Base-by-base conservation (phyloP, 2,797 vertebrate species). In the Esox lucius region DNA sequence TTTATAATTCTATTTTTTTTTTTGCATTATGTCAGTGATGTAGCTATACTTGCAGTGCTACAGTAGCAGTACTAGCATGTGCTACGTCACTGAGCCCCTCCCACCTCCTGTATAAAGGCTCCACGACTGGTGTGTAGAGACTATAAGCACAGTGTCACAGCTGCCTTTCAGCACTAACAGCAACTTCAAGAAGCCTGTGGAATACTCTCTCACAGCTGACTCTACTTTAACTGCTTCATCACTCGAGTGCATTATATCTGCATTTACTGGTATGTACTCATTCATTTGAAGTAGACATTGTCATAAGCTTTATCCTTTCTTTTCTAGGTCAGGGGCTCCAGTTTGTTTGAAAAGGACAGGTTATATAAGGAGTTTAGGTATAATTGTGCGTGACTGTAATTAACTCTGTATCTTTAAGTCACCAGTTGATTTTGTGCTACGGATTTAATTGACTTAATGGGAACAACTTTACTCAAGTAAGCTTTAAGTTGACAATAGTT, bases 111-210 rank as follows among this genome's bases (percentile, higher is more conserved):
- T 93, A 94, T 94, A 95, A 95, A 94, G 80, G 88, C 90, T 76
- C 76, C 73, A 46, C 78, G 82, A 87, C 85, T 89, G 89, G 84
- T 87, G 90, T 88, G 86, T 80, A 90, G 81, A 85, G 89, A 87
- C 89, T 94, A 93, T 92, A 92, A 94, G 90, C 82, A 90, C 91
- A 92, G 92, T 93, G 87, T 92, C 90, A 94, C 90, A 92, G 92
- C 93, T 92, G 91, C 91, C 88, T 90, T 74, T 87, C 85, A 91
- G 87, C 85, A 83, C 84, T 72, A 89, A 81, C 74, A 85, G 83
- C 85, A 87, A 89, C 76, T 78, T 82, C 74, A 91, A 90, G 86
- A 87, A 93, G 87, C 84, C 84, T 88, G 88, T 93, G 93, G 93
- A 94, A 89, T 94, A 94, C 83, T 86, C 76, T 83, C 78, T 91